Base-by-base conservation (phyloP, 2,113 vertebrate species). In the Chaenogobius annularis region DNA sequence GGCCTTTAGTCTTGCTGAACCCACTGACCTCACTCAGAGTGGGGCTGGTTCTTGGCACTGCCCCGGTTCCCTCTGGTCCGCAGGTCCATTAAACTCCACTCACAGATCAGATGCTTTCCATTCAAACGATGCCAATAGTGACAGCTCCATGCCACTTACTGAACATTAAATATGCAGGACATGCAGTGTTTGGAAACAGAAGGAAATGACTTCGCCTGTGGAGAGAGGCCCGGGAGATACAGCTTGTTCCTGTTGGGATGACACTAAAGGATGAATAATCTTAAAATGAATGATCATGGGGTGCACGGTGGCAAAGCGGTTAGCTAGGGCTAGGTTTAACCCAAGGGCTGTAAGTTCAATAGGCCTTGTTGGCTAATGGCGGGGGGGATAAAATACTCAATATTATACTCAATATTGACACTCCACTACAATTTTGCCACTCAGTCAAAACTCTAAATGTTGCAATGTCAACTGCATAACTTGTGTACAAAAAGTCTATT, bases 151-250 rank as follows among this genome's bases (percentile, higher is more conserved):
- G 64, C 44, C 72, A 69, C 85, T 84, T 70, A 78, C 81, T 55
- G 64, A n/a, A 68, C 72, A 83, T 83, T 79, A 80, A 86, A 79
- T 68, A 80, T 80, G 81, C 81, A 84, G 68, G 14, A 78, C 54
- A 58, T 19, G 23, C 46, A n/a, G 46, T 26, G 7, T 64, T 68
- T 20, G 44, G 68, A 37, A 35, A n/a, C 40, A 52, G 15, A 52
- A 61, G 26, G 46, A 7, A 13, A 61, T 19, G 19, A 65, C 70
- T 74, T 56, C 35, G 43, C 61, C 61, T 63, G 61, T 31, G 26
- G 58, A 35, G 58, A 5, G 10, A 37, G 13, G 22, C 20, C 22
- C 14, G 10, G 2, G 22, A 55, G 52, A 0, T 10, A 9, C n/a
- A 22, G 9, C 2, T 10, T 22, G 10, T 55, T 55, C 52, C 20